Base-by-base conservation (phyloP, 1,140 invertebrate genomes). In the Drosophila repleta region DNA sequence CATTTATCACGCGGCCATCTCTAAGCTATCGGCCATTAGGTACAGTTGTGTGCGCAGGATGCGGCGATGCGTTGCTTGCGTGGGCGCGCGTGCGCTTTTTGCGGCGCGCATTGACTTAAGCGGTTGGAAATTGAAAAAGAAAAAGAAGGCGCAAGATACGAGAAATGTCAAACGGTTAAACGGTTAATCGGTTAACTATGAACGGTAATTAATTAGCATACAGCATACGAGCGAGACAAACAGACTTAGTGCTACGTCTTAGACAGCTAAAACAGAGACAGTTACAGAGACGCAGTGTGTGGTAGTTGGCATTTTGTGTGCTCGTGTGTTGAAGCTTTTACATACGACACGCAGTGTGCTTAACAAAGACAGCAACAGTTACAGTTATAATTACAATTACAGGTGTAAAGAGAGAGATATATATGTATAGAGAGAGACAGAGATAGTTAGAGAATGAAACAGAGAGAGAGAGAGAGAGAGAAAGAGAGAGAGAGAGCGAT, bases 81-180 rank as follows among this genome's bases (percentile, higher is more conserved):
- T 48, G 58, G 45, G 39, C 56, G 57, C 57, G 73, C 78, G 26
- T 65, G 32, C 29, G 78, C 63, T 11, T 49, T 32, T 49, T 37
- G 39, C 37, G 73, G 63, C 78, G 79, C 73, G 78, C 79, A 81
- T 81, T 81, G 78, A 81, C 78, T 65, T 57, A 82, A 82, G 79
- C 79, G 75, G 52, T 75, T 83, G 62, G 45, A 82, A 78, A 83
- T 82, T 69, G 71, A 76, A 76, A 81, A 68, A 72, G 45, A 63
- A 74, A 80, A 77, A 72, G 53, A 63, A 74, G 63, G 63, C 78
- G 73, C 78, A 81, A 69, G 63, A 52, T 71, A 51, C 55, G 75
- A 65, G 63, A 74, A 67, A 74, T 20, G 51, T 65, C 57, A 79
- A 29, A 64, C 77, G 63, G 58, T 32, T 60, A 17, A 56, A 57